These are phyloP conservation scores for Tetramorium parvispinum DNA, from an alignment of 1,140 invertebrate species.

Conservation along the genomic window DNA sequence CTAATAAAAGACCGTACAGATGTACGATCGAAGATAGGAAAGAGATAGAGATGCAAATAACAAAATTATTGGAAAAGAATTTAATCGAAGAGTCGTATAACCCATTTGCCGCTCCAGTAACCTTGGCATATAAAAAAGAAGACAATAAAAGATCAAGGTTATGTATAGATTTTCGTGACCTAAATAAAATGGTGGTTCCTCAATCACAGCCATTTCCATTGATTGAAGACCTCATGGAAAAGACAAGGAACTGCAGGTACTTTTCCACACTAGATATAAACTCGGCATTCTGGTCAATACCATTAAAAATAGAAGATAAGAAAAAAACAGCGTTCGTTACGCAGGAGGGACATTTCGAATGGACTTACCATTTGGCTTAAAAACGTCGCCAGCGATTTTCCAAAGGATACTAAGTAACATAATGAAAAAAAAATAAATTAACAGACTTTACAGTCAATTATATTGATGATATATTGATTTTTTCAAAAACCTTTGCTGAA, in stretches of 20 bases:
- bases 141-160: not conserved
- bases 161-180: not conserved
- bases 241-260: not conserved
- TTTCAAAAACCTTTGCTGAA: not conserved
- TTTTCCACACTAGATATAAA: conserved; percentile 46
- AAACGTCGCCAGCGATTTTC: not conserved
- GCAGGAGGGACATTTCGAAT: not conserved
- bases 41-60: conserved; percentile 1
- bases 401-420: conserved; percentile 16
- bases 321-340: conserved; percentile 8
- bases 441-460: not conserved
- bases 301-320: conserved; percentile 8
- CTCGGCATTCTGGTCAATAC: not conserved
- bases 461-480: not conserved
- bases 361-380: no score
- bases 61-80: not conserved
- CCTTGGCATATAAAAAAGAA: not conserved
- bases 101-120: conserved; percentile 23
- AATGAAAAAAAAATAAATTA: conserved; percentile 23
- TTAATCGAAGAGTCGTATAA: conserved; percentile 24
- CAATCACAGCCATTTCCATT: conserved; percentile 69
- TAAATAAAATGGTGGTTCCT: conserved; percentile 30
- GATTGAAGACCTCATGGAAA: conserved; percentile 66
- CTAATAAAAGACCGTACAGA: conserved; percentile 27
- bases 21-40: conserved; percentile 12